These are phyloP conservation scores for Hirudinaria manillensis DNA, from an alignment of 2,888 invertebrate species.

Conservation along the genomic window DNA sequence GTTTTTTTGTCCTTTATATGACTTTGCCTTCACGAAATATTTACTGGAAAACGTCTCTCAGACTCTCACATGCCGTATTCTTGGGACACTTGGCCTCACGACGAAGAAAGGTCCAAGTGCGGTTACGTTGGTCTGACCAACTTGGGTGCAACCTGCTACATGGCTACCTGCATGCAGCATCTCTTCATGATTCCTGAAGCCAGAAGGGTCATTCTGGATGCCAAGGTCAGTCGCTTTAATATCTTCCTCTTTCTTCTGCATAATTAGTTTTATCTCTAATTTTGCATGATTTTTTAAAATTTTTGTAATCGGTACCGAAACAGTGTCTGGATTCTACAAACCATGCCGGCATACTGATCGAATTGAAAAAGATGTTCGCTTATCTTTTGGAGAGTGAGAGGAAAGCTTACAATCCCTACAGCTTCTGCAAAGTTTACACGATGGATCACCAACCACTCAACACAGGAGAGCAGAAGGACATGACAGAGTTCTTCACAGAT, in stretches of 20 bases:
- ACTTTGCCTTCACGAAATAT: background rate
- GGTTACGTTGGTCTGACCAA: conserved; percentile 91
- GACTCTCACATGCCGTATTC: conserved; percentile 73
- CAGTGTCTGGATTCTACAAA: conserved; percentile 48
- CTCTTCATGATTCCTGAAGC: conserved; percentile 94
- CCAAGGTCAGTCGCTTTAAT: conserved; percentile 57
- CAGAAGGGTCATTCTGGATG: conserved; percentile 72
- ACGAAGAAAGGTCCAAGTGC: conserved; percentile 85
- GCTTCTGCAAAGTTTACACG: conserved; percentile 89
- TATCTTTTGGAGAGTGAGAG: conserved; percentile 87
- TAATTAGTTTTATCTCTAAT: background rate
- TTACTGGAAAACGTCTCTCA: conserved; percentile 34
- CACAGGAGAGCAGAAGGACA: conserved; percentile 92
- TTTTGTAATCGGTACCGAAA: background rate
- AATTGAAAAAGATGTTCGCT: conserved; percentile 89
- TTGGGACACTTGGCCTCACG: conserved; percentile 97
- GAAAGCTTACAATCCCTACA: conserved; percentile 87
- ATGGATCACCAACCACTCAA: conserved; percentile 94
- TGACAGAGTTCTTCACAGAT: conserved; percentile 96
- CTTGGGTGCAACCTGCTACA: conserved; percentile 90
- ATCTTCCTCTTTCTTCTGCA: background rate
- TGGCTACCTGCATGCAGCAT: conserved; percentile 95
- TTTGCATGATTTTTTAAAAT: background rate
- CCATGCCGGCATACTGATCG: conserved; percentile 74
- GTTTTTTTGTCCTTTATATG: background rate